These are phyloP conservation scores for Chiroxiphia lanceolata DNA, from an alignment of 2,797 vertebrate species.

Conservation along the genomic window DNA sequence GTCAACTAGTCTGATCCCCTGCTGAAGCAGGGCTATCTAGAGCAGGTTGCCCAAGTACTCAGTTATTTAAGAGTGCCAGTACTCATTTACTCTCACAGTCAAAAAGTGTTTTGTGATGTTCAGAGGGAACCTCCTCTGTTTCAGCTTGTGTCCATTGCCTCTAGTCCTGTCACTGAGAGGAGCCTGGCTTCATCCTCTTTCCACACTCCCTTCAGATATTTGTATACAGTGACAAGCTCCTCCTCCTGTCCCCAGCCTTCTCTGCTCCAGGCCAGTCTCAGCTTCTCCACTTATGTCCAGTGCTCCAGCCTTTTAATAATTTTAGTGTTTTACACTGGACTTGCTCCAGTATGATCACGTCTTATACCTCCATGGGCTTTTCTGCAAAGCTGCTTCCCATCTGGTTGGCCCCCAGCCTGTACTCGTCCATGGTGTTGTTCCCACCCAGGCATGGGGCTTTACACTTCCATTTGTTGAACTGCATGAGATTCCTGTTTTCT, in stretches of 20 bases:
- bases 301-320: neutral
- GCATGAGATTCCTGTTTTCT: neutral
- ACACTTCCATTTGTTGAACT: neutral
- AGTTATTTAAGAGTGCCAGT: neutral
- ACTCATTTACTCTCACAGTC: neutral
- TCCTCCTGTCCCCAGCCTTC: neutral
- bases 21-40: neutral
- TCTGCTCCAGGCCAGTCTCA: neutral
- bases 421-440: neutral
- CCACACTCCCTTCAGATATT: neutral
- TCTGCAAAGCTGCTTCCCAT: neutral
- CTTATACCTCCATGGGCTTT: neutral
- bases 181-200: neutral
- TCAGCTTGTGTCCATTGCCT: neutral
- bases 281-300: neutral
- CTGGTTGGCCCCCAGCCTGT: neutral
- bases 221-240: rapidly evolving
- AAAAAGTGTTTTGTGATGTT: neutral
- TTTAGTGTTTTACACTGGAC: neutral
- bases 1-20: rapidly evolving
- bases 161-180: neutral
- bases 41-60: neutral
- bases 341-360: neutral
- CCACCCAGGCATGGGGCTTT: neutral
- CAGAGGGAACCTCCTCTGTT: neutral